Conservation (phyloP, 2,888 invertebrate species). For the Tethea ocularis region DNA sequence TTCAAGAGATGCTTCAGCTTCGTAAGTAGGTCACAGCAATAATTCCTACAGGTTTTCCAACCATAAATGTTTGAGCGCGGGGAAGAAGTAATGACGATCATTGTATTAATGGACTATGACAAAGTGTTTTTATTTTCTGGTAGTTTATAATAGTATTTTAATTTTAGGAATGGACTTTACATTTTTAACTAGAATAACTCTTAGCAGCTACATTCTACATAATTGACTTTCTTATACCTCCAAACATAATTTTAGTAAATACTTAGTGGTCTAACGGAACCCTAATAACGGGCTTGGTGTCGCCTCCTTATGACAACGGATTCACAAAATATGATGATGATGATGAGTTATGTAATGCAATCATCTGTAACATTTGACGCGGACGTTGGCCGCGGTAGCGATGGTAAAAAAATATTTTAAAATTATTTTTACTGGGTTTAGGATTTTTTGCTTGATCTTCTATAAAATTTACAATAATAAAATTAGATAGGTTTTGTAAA, state of each 20-base stretch:
- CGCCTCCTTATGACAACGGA: conserved; percentile 57
- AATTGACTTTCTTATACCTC: too few relatives aligned
- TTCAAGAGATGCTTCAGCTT: conserved; percentile 1
- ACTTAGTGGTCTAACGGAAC: conserved; percentile 26
- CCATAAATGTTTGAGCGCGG: conserved; percentile 1
- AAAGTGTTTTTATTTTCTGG: conserved; percentile 17
- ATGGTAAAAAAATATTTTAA: conserved; percentile 31
- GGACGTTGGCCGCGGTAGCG: conserved; percentile 53
- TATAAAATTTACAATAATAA: too few relatives aligned
- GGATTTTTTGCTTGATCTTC: background rate
- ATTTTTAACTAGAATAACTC: background rate
- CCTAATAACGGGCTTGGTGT: conserved; percentile 47
- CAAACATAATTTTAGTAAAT: background rate
- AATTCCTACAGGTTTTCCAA: conserved; percentile 3
- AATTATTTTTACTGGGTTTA: background rate
- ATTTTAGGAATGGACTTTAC: too few relatives aligned
- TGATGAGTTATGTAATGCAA: conserved; percentile 78
- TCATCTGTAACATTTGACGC: conserved; percentile 76
- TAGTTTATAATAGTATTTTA: conserved; percentile 27
- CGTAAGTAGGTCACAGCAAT: conserved; percentile 5
- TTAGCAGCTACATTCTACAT: too few relatives aligned
- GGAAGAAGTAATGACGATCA: background rate
- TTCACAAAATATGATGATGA: conserved; percentile 72
- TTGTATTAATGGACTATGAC: background rate
- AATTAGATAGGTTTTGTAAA: too few relatives aligned